Evolutionary conservation across 1,140 invertebrate species (phyloP), one percentile per base, ranked within the genome.

Genomic region (Oreohelix idahoensis): DNA sequence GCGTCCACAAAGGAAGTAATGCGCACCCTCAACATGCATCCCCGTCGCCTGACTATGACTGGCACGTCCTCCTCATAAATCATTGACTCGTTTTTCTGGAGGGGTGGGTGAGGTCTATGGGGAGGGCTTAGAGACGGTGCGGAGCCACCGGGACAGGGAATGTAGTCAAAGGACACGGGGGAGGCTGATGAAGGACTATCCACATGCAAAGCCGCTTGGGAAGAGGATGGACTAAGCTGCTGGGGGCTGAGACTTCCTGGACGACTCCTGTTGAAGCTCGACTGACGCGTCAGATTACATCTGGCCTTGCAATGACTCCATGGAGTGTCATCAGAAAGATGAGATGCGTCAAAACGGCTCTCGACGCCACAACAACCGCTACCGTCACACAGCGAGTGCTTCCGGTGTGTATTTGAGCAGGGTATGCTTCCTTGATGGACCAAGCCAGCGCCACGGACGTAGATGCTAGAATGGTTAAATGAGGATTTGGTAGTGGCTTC

Each of bases 51-150:
- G 15, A 93, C 90, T 76, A 93, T 93, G 23, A 93, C 93, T 0
- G 92, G 93, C 0, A 93, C 88, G 26, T 92, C 91, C 83, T 93
- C 93, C 80, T 93, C 92, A 81, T 90, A 92, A 32, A 92, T 90
- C 38, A 91, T 92, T 11, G 89, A 89, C 85, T 92, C 90, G 49
- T 83, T 84, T 2, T 74, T 79, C 69, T 86, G 66, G 35, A 80
- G 82, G 39, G 79, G 80, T 39, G 63, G 63, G 13, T 38, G 70
- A 26, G 45, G 79, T 13, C 42, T 29, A 38, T 32, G 36, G n/a
- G 29, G 29, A 36, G 80, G 70, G 51, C 80, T 74, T 1, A 63
- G 26, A n/a, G 70, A 45, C 0, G 80, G 13, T 0, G 45, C 4
- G 38, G 36, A 13, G 29, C n/a, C 2, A 35, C 35, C 29, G 20